Conservation (phyloP, 2,797 vertebrate genomes). For the Sebastiscus tertius region DNA sequence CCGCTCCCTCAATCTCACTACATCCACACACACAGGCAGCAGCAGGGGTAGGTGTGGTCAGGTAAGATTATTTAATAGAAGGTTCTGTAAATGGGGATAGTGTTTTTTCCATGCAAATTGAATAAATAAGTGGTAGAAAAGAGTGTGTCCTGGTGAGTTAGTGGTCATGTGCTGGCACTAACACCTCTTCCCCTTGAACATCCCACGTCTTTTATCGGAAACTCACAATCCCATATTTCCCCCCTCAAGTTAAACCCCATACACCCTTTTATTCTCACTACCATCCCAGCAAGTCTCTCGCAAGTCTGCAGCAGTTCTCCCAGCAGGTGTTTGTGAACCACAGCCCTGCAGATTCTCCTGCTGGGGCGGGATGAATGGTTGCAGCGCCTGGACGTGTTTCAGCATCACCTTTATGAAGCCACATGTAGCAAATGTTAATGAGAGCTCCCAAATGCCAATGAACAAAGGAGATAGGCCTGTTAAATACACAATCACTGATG, state of each 20-base stretch:
- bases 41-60: too few species aligned
- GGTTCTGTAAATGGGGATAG: background rate
- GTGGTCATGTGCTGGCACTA: background rate
- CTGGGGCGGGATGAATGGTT: slow-evolving; percentile 58
- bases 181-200: background rate
- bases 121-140: background rate
- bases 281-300: background rate
- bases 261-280: background rate
- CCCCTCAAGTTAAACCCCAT: background rate
- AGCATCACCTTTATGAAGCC: slow-evolving; percentile 70
- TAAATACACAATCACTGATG: slow-evolving; percentile 67
- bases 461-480: slow-evolving; percentile 58
- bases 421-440: slow-evolving; percentile 78
- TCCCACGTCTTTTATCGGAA: background rate
- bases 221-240: background rate
- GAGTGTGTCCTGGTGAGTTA: background rate
- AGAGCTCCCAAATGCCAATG: slow-evolving; percentile 74
- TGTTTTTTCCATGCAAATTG: background rate
- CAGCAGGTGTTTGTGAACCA: slow-evolving; percentile 29
- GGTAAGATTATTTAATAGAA: background rate
- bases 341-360: slow-evolving; percentile 22
- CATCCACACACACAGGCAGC: too few species aligned
- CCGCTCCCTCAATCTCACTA: too few species aligned
- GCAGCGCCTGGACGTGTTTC: slow-evolving; percentile 36
- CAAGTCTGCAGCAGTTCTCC: slow-evolving; percentile 17